Percentiles rank a stretch among this genome's conserved stretches.
phyloP scores from a whole-genome alignment of 2,113 vertebrate genomes.

The Rhineura floridana region DNA sequence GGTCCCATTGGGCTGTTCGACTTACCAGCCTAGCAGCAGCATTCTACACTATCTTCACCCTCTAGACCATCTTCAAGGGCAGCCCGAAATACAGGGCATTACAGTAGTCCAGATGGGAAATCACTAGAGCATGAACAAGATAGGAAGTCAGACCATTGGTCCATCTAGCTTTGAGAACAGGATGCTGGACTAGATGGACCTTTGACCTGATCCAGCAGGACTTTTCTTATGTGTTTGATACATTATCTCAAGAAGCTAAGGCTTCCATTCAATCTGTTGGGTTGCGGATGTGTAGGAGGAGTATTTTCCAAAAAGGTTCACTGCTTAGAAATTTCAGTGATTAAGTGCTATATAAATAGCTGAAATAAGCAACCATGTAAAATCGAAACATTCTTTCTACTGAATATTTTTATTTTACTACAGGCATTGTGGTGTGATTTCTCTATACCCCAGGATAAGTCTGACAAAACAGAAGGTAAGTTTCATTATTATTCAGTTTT shows the following conservation, averaged over 20 bases:
- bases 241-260: neutral
- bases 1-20: no score
- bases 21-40: no score
- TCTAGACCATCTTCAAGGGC: no score
- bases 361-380: rapidly evolving
- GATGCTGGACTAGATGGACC: neutral
- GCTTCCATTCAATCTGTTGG: neutral
- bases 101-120: no score
- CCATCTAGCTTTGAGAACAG: no score
- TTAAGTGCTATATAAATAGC: no score
- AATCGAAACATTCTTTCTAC: rapidly evolving
- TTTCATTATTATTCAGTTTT: constrained; percentile 39
- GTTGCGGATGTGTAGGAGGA: neutral
- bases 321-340: no score
- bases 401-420: constrained; percentile 56
- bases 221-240: neutral
- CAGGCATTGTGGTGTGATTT: constrained; percentile 98
- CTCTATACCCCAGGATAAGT: constrained; percentile 82
- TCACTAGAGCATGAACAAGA: no score
- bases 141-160: no score
- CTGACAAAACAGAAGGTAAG: constrained; percentile 80
- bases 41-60: no score
- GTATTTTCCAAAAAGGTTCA: rapidly evolving
- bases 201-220: no score
- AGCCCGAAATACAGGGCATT: no score